Conservation (phyloP, 2,888 invertebrate genomes). For the Philereme transversata region DNA sequence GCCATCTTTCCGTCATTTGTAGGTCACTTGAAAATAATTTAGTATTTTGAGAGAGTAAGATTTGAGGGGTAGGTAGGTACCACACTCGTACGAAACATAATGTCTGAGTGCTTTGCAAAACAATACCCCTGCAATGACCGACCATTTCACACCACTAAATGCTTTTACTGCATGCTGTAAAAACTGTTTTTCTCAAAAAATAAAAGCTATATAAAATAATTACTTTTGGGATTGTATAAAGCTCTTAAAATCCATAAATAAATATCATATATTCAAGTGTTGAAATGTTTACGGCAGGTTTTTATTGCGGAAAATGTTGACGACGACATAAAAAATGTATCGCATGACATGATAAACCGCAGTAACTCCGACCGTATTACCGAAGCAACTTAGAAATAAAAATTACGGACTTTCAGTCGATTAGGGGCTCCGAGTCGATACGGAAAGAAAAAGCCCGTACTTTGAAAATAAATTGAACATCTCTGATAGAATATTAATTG, state of each 20-base stretch:
- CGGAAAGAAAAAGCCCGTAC: conserved; percentile 4
- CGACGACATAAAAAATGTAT: conserved; percentile 51
- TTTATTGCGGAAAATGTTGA: conserved; percentile 54
- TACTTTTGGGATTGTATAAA: conserved; percentile 33
- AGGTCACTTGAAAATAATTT: too few species aligned
- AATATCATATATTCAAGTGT: conserved; percentile 33
- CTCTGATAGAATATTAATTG: too few species aligned
- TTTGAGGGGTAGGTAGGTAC: too few species aligned
- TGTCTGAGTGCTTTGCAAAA: too few species aligned
- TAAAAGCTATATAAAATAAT: conserved; percentile 22
- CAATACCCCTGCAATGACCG: background rate
- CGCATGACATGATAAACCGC: conserved; percentile 71
- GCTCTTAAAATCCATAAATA: conserved; percentile 29
- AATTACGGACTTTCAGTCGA: conserved; percentile 54
- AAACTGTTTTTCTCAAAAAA: conserved; percentile 28
- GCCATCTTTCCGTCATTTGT: too few species aligned
- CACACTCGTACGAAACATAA: too few species aligned
- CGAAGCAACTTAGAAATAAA: conserved; percentile 59
- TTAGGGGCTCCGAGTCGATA: conserved; percentile 40
- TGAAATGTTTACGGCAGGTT: conserved; percentile 32
- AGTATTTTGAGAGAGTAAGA: too few species aligned
- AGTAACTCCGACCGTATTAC: conserved; percentile 67
- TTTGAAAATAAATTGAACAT: background rate
- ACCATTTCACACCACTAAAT: background rate
- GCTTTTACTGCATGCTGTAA: conserved; percentile 13